Base-by-base conservation (phyloP, 2,797 vertebrate species). In the Micrastur ruficollis region DNA sequence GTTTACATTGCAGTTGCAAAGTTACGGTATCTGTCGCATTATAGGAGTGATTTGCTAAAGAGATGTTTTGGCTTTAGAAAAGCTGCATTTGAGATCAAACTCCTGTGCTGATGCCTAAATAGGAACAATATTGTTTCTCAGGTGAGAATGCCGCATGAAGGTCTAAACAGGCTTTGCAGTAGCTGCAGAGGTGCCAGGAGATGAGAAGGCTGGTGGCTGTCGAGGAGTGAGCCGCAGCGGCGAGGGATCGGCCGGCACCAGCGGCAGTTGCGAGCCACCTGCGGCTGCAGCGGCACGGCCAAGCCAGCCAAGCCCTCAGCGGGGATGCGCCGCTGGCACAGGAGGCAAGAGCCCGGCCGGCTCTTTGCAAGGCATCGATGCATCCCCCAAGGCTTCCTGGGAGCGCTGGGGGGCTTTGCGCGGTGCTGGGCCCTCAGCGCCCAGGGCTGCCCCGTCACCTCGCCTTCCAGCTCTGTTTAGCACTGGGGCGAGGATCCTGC, bases 161-260 rank as follows among this genome's bases (percentile, higher is more conserved):
- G 34, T 49, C 78, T 44, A 17, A 25, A 5, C 29, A 27, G 53
- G 34, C 78, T 66, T 25, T 55, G 76, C 76, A 20, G 78, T 20
- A 47, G 42, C 62, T 12, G 50, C 62, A 25, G 62, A 31, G 32
- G 1, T 0, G 3, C 50, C 1, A 2, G 50, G 49, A 46, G 38
- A 15, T 12, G 61, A 36, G 49, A 44, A 8, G 20, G 49, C 25
- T 46, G 16, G 3, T 25, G 49, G 22, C 47, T 7, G 1, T 2
- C 26, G 50, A 34, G 59, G 61, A 63, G 38, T 31, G 1, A 5
- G 16, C 36, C 3, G 47, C 36, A 6, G 36, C 47, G 7, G 1
- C 1, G 9, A 36, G 50, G 49, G 32, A 44, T 12, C 12, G 5
- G 42, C 46, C 46, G 3, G 46, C 17, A 32, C 18, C 52, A 15